Evolutionary conservation across 2,113 vertebrate genomes (phyloP), one percentile per base, ranked within the genome.

Genomic region (Seriola dumerili): DNA sequence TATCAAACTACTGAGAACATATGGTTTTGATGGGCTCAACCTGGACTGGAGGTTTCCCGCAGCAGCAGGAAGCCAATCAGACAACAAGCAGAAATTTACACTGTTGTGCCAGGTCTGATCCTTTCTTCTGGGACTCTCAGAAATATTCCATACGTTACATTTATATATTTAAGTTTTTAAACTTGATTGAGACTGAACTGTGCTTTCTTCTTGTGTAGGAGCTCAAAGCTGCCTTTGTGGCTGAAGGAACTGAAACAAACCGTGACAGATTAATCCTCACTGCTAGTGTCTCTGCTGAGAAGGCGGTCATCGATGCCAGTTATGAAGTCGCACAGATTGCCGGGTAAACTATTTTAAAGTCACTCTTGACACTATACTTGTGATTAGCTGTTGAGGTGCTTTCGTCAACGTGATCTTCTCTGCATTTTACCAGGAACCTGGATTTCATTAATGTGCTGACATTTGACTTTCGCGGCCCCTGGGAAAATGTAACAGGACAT

Each of bases 371-470:
- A 59, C 23, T 29, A 32, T 40, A 46, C 1, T 0, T 0, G 46
- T 54, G 0, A 55, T 21, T 12, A 38, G 5, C 40, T 57, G 8
- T 40, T 2, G 3, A 32, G 5, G 13, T 21, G 9, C 19, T 19
- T 63, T 63, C 9, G 3, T 73, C 0, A 81, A 40, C 1, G 8
- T 23, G 10, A 16, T 64, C n/a, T 80, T 8, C 4, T 68, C 8
- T 55, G 12, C 17, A 32, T 66, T 73, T 68, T 25, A 12, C 25
- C 59, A 96, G 96, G 78, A 42, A 69, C 71, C 81, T 96, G 78
- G 95, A 96, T 72, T 95, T 96, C 66, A 85, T 96, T 50, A 96
- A 90, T 79, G 89, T 96, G 7, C 91, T 96, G 95, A 92, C 95
- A 25, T 96, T 94, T 6, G 95, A 96, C 75, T 91, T 96, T 76